phyloP scores from a whole-genome alignment of 1,140 invertebrate species.

The Euglossa dilemma region DNA sequence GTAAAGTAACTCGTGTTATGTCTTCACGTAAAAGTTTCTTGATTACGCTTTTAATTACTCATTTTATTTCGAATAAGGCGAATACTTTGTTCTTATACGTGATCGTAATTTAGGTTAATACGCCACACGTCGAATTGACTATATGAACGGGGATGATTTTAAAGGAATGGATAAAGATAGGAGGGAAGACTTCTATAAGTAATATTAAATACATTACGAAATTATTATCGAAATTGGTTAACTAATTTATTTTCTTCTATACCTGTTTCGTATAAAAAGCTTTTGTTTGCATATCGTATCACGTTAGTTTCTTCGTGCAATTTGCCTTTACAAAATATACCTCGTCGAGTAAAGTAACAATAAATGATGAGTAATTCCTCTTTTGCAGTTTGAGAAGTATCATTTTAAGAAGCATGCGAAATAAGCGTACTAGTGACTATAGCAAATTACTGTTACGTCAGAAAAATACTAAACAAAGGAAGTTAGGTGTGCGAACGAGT shows the following conservation, averaged over 20 bases:
- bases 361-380: not conserved
- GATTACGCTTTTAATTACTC: not conserved
- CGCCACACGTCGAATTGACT: too few species aligned
- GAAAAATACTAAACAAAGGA: slow-evolving; percentile 2
- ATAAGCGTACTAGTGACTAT: not conserved
- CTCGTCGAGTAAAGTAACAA: not conserved
- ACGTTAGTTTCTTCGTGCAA: too few species aligned
- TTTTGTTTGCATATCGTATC: too few species aligned
- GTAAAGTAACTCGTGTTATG: not conserved
- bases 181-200: too few species aligned
- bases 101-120: not conserved
- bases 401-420: not conserved
- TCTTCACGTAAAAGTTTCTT: not conserved
- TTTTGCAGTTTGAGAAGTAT: not conserved
- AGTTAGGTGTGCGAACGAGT: not conserved
- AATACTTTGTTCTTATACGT: not conserved
- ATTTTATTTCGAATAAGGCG: not conserved
- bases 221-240: too few species aligned
- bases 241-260: too few species aligned
- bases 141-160: too few species aligned
- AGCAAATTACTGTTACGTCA: not conserved
- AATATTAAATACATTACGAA: too few species aligned
- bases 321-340: not conserved
- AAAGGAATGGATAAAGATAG: too few species aligned
- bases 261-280: too few species aligned